phyloP scores from a whole-genome alignment of 2,113 vertebrate species.

The Albula goreensis region DNA sequence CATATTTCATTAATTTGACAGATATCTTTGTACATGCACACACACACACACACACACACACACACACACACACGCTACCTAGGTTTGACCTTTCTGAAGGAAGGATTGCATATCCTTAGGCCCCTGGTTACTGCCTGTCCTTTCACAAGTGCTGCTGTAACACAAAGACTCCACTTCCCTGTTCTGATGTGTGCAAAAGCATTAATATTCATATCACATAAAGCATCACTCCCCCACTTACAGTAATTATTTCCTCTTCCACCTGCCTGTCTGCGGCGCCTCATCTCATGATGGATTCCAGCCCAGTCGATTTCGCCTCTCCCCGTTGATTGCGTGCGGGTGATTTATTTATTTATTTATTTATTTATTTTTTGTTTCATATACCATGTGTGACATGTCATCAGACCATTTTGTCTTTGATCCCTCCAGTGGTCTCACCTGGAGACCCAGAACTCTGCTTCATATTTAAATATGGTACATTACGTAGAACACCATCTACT shows the following conservation, averaged over 20 bases:
- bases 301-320: background rate
- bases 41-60: background rate
- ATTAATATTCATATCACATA: background rate
- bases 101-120: background rate
- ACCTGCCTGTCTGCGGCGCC: background rate
- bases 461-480: background rate
- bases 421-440: background rate
- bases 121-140: background rate
- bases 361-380: background rate
- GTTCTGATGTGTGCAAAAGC: background rate
- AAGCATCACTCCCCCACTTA: background rate
- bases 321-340: background rate
- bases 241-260: conserved; percentile 7
- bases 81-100: background rate
- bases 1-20: background rate
- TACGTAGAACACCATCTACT: background rate
- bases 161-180: background rate
- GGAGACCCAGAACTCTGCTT: too few relatives aligned
- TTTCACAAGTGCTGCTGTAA: background rate
- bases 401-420: background rate
- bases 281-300: conserved; percentile 3
- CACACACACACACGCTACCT: background rate
- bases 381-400: background rate
- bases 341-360: too few relatives aligned
- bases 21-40: background rate